Evolutionary conservation across 2,113 vertebrate species (phyloP), one percentile per base, ranked within the genome.

Genomic region (Gnathonemus echidnorhynchus): DNA sequence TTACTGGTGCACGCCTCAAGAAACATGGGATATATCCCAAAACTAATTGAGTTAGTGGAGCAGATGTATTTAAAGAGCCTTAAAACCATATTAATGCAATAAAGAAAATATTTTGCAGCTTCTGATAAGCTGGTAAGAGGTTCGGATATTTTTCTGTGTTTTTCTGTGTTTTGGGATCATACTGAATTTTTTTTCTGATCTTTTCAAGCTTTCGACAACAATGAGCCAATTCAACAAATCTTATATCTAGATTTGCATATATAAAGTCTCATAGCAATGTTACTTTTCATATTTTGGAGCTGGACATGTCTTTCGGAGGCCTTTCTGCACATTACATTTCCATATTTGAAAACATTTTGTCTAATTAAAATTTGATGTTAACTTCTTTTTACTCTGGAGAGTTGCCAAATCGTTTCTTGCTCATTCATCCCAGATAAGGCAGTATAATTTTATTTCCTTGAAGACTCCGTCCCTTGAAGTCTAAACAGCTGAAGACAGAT

Each of bases 81-180:
- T 88, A 62, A 45, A 88, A 88, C 35, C 87, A 88, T 88, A n/a
- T 50, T 88, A 88, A 66, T 62, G 86, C 86, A 87, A 62, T 66
- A 45, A 87, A 52, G 56, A 42, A 88, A 45, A 88, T 62, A 66
- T 42, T 62, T 88, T 88, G 35, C 39, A 19, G 49, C 7, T 87
- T 53, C 50, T 9, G 50, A 53, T 53, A 87, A 58, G 86, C 48
- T 35, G 31, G 31, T 35, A 35, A 56, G 50, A 50, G 86, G 49
- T 56, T 80, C 35, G 3, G 83, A n/a, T 86, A 48, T 87, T 87
- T 87, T 87, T 87, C n/a, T 31, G 49, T 39, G n/a, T 35, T 52
- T 50, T 53, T 19, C 49, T 53, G 50, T 49, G 35, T 80, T 80
- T 80, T 80, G 31, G 74, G 74, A 80, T 80, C 74, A 80, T 39